Evolutionary conservation across 2,888 invertebrate genomes (phyloP), one percentile per base, ranked within the genome.

Genomic region (Agonopterix alstromeriana): DNA sequence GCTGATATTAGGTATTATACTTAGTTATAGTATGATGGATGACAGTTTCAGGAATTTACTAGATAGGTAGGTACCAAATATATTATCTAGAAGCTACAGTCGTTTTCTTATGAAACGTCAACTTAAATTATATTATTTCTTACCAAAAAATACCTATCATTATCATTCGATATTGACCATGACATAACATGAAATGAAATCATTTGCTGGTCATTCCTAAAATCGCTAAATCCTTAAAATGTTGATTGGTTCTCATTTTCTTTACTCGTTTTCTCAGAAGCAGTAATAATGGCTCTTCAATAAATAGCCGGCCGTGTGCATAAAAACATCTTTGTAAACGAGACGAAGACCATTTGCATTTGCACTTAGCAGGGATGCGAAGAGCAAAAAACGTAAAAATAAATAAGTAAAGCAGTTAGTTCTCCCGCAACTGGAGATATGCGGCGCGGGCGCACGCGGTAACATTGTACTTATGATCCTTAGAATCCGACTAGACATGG

Each of bases 301-400:
- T 77, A 75, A 77, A 78, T 65, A 72, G 65, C 59, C 70, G 66
- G 73, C 68, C 58, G 66, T 70, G 69, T 73, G 67, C 64, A 77
- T 78, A 76, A 79, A 81, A 82, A 77, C 80, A 67, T 77, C 73
- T 79, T 75, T 78, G 79, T 77, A 77, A 80, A 80, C 73, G 75
- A 82, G 77, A 79, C 71, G 74, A 73, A 73, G 72, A 72, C 71
- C 77, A 79, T 83, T 83, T 80, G 78, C 77, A 77, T 81, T 70
- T 77, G 78, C 79, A 82, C 79, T 82, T 78, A 81, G 75, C 74
- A 61, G 61, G 64, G 74, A 77, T 73, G 70, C 61, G 67, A 67
- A 63, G 63, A 66, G 67, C 62, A 76, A 72, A 52, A 77, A 75
- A 68, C 54, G 61, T 59, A 73, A 72, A 73, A 76, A 73, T 68